Evolutionary conservation across 2,797 vertebrate species (phyloP), one percentile per base, ranked within the genome.

Genomic region (Smutsia temminckii): DNA sequence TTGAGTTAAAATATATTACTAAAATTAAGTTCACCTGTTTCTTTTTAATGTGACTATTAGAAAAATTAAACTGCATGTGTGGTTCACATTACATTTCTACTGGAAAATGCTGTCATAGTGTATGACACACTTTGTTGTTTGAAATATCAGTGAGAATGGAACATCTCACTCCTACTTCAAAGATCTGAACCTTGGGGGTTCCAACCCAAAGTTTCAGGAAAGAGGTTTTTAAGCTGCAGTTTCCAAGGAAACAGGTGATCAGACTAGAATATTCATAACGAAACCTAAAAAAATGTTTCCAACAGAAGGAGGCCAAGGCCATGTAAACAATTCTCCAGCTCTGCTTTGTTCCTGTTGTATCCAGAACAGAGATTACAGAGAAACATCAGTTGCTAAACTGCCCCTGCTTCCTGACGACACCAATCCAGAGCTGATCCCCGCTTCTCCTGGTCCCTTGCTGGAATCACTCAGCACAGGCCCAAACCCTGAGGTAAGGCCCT

Each of bases 221-320:
- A 91, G 57, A 87, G n/a, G 29, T 66, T 89, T 85, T 92, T 63
- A 75, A 88, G 63, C 29, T 66, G 59, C 29, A 59, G 59, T 92
- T 85, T 89, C 68, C 42, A 75, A 85, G 80, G 74, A 89, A 89
- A 85, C 42, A 69, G 34, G 20, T 78, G 29, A 87, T 95, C 42
- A 42, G 32, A 57, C 9, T 83, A 34, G 37, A 46, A 18, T 94
- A 61, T 77, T 91, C 63, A 55, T 71, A 87, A 55, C 6, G 49
- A 53, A 87, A 86, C 23, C 34, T 63, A 79, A 80, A 85, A 85
- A 68, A 87, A 34, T 32, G 55, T 77, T 69, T 63, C 46, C 34
- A 40, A n/a, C 0, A 3, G 46, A 81, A 87, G 20, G n/a, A 61
- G 29, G 13, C 61, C 34, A 80, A 83, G 75, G 66, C 53, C 29